These are phyloP conservation scores for Bucco capensis DNA, from an alignment of 2,113 vertebrate genomes.

Conservation along the genomic window DNA sequence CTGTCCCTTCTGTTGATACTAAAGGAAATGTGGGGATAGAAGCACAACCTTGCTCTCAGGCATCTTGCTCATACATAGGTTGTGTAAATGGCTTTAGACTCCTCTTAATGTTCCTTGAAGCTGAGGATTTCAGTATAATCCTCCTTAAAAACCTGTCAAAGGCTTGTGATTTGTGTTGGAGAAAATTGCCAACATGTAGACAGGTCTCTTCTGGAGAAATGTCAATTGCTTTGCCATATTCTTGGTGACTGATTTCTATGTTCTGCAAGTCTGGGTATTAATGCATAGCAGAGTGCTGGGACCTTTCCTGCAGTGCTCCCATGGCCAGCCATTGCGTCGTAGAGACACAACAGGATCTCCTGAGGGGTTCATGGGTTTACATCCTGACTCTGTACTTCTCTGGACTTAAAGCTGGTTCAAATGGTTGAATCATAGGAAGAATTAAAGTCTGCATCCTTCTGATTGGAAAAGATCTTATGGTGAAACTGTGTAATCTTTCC, in stretches of 20 bases:
- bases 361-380: neutral
- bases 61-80: neutral
- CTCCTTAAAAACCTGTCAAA: neutral
- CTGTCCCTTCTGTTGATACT: neutral
- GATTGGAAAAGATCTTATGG: neutral
- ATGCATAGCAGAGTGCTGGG: neutral
- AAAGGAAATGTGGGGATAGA: neutral
- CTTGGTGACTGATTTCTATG: neutral
- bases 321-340: fast-evolving
- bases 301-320: neutral
- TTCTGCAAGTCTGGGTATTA: neutral
- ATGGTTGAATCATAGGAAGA: neutral
- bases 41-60: neutral
- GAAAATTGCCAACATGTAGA: neutral
- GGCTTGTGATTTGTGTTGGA: neutral
- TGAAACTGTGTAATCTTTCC: neutral
- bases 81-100: neutral
- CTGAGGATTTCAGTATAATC: neutral
- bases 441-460: neutral
- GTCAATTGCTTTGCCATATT: neutral
- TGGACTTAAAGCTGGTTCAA: neutral
- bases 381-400: neutral
- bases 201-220: neutral
- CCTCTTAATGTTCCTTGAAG: neutral
- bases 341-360: neutral